A percentile compares a stretch with the other conserved stretches of the same genome.
Evolutionary conservation across 1,140 invertebrate species (phyloP).

Genomic region (Drosophila nasuta): DNA sequence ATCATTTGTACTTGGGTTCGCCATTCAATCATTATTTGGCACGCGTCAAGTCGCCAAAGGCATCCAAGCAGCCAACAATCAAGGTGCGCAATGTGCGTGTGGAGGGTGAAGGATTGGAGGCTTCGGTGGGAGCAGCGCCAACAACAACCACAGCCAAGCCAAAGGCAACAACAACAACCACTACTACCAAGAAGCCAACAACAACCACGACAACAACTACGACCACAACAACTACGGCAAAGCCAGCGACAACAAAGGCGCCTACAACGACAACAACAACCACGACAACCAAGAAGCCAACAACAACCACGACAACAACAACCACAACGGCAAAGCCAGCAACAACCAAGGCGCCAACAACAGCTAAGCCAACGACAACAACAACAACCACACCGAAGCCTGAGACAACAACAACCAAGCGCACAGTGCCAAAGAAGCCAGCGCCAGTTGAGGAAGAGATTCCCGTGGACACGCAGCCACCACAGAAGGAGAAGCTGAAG

Average conservation of each 20-base stretch:
- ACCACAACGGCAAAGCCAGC: conserved; percentile 67
- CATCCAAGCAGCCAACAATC: conserved; percentile 84
- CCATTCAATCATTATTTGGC: conserved; percentile 89
- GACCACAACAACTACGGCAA: conserved; percentile 46
- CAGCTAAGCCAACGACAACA: conserved; percentile 55
- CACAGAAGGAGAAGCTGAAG: conserved; percentile 86
- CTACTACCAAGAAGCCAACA: conserved; percentile 55
- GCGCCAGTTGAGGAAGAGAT: conserved; percentile 87
- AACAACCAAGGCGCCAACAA: conserved; percentile 57
- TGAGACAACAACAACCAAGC: conserved; percentile 62
- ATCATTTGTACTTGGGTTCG: conserved; percentile 87
- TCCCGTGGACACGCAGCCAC: conserved; percentile 86
- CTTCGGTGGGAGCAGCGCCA: conserved; percentile 59
- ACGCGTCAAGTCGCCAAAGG: conserved; percentile 86
- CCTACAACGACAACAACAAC: conserved; percentile 73
- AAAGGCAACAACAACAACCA: conserved; percentile 52
- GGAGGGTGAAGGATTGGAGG: conserved; percentile 73
- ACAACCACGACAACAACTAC: conserved; percentile 55
- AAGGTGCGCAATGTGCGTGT: conserved; percentile 80
- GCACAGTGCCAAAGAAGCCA: conserved; percentile 74
- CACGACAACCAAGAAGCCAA: conserved; percentile 45
- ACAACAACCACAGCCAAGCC: conserved; percentile 55
- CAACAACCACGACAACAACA: conserved; percentile 40
- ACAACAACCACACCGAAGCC: conserved; percentile 57
- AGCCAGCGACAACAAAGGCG: conserved; percentile 56